A percentile compares a stretch with the other conserved stretches of the same genome.
Evolutionary conservation across 2,113 vertebrate species (phyloP).

Genomic region (Plecturocebus donacophilus): DNA sequence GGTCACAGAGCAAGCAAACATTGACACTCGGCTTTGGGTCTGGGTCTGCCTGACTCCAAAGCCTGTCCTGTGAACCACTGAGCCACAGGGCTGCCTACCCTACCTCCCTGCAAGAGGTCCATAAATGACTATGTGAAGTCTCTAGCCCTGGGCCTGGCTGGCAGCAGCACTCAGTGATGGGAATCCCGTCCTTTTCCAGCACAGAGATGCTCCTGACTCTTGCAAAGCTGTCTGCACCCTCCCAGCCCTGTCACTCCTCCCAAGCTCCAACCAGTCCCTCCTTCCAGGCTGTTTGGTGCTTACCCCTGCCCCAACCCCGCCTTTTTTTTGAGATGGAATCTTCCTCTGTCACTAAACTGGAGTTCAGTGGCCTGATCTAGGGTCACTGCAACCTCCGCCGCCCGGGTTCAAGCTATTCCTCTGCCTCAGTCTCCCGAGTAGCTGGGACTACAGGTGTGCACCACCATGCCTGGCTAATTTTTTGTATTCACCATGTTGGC

Average conservation of each 20-base stretch:
- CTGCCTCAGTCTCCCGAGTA: too few relatives aligned
- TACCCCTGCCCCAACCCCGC: too few relatives aligned
- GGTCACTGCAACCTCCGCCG: too few relatives aligned
- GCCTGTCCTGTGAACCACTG: neutral
- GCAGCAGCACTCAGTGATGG: fast-evolving
- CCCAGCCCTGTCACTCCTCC: neutral
- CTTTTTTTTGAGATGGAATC: too few relatives aligned
- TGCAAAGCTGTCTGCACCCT: neutral
- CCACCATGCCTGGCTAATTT: too few relatives aligned
- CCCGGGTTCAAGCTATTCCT: too few relatives aligned
- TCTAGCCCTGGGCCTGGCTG: neutral
- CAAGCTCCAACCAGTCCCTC: neutral
- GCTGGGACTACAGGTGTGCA: too few relatives aligned
- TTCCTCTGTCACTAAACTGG: too few relatives aligned
- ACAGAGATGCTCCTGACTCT: neutral
- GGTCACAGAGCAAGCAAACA: neutral
- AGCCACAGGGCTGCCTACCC: neutral
- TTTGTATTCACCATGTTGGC: too few relatives aligned
- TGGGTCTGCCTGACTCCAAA: neutral
- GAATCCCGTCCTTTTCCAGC: neutral
- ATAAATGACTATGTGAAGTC: neutral
- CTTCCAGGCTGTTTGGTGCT: neutral
- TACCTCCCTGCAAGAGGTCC: neutral
- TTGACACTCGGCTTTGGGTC: neutral
- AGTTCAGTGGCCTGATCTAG: too few relatives aligned